Evolutionary conservation across 2,888 invertebrate genomes (phyloP).

Genomic region (Octonoba sinensis): DNA sequence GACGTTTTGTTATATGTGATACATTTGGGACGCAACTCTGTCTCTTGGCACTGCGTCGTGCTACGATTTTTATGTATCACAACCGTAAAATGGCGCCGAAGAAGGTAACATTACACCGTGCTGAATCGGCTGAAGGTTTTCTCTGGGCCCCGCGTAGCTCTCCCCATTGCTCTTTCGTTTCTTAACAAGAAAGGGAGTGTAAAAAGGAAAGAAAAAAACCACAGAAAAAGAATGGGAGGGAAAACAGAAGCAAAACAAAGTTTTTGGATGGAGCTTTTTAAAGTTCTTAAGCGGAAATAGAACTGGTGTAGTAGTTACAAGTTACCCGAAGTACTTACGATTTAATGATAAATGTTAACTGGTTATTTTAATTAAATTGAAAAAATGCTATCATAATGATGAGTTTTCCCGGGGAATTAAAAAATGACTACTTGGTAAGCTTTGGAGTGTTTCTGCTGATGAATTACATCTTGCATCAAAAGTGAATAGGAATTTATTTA

Average conservation of each 20-base stretch:
- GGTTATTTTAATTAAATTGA: too few relatives aligned
- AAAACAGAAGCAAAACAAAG: conserved; percentile 4
- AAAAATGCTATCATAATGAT: too few relatives aligned
- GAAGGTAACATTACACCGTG: conserved; percentile 47
- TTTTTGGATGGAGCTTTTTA: conserved; percentile 23
- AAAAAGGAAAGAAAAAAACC: not conserved
- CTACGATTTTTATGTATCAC: conserved; percentile 3
- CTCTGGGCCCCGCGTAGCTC: not conserved
- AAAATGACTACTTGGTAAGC: too few relatives aligned
- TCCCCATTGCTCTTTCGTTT: conserved; percentile 5
- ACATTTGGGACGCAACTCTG: conserved; percentile 2
- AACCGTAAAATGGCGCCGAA: conserved; percentile 37
- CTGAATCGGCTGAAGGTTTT: conserved; percentile 40
- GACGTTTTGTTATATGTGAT: conserved; percentile 51
- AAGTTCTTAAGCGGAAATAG: conserved; percentile 31
- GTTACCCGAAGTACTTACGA: too few relatives aligned
- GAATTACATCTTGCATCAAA: too few relatives aligned
- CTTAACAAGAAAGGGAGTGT: conserved; percentile 43
- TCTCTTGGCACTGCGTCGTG: conserved; percentile 34
- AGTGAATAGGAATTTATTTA: too few relatives aligned
- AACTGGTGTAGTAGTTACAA: conserved; percentile 11
- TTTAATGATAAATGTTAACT: too few relatives aligned
- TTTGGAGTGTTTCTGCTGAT: too few relatives aligned
- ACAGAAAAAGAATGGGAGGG: not conserved
- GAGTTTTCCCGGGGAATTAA: too few relatives aligned